Percentiles rank a stretch among this genome's conserved stretches.
Conservation (phyloP, 1,140 invertebrate species). For the Bombyx mori region DNA sequence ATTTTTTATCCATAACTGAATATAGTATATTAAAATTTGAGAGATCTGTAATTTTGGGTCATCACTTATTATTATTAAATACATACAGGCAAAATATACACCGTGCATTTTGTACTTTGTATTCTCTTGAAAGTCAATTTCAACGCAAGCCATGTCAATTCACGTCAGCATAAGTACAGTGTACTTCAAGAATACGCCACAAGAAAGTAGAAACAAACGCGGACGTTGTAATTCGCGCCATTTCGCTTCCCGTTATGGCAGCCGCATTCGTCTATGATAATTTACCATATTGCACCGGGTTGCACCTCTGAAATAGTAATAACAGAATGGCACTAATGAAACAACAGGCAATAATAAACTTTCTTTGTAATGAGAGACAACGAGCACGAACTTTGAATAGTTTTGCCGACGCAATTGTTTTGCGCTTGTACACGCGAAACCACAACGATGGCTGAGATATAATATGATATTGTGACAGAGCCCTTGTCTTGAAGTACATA, state of each 20-base stretch:
- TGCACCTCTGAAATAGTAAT: slow-evolving; percentile 36
- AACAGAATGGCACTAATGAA: slow-evolving; percentile 47
- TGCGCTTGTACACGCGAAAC: slow-evolving; percentile 12
- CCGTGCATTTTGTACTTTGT: too few relatives aligned
- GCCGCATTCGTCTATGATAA: slow-evolving; percentile 50
- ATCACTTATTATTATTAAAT: too few relatives aligned
- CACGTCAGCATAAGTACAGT: too few relatives aligned
- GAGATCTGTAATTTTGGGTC: too few relatives aligned
- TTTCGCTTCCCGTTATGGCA: slow-evolving; percentile 45
- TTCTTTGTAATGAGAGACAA: slow-evolving; percentile 39
- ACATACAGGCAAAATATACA: too few relatives aligned
- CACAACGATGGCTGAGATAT: slow-evolving; percentile 16
- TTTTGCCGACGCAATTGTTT: slow-evolving; percentile 33
- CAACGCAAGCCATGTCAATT: too few relatives aligned
- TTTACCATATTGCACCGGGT: slow-evolving; percentile 36
- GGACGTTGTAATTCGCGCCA: slow-evolving; percentile 50
- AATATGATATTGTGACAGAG: slow-evolving; percentile 1
- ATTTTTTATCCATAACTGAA: too few relatives aligned
- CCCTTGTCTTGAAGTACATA: too few relatives aligned
- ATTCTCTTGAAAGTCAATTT: too few relatives aligned
- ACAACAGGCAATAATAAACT: slow-evolving; percentile 37
- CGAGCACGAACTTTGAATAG: slow-evolving; percentile 37
- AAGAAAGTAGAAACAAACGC: slow-evolving; percentile 39
- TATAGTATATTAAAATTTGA: too few relatives aligned
- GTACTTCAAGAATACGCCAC: not conserved